These are phyloP conservation scores for Hippoglossus stenolepis DNA, from an alignment of 2,113 vertebrate species.

Conservation along the genomic window DNA sequence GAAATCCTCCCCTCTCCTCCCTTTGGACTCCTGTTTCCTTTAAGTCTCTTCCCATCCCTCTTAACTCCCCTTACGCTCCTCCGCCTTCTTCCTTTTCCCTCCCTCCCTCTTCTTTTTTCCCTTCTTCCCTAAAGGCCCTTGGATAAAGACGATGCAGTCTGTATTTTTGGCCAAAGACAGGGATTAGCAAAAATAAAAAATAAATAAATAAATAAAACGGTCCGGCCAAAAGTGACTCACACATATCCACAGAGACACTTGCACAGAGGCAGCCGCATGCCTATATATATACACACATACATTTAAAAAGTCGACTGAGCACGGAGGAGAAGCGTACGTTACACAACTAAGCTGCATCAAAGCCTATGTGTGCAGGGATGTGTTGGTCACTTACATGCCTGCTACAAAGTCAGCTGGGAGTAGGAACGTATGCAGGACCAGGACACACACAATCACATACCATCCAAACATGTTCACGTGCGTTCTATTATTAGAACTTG, in stretches of 20 bases:
- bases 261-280: neutral
- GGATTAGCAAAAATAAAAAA: slow-evolving; percentile 40
- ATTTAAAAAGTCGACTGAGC: slow-evolving; percentile 3
- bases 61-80: slow-evolving; percentile 15
- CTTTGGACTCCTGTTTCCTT: slow-evolving; percentile 30
- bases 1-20: slow-evolving; percentile 6
- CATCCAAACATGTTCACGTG: slow-evolving; percentile 33
- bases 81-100: neutral
- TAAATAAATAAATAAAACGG: slow-evolving; percentile 20
- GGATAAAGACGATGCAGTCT: slow-evolving; percentile 47
- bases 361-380: neutral
- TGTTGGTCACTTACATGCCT: neutral
- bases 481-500: slow-evolving; percentile 65
- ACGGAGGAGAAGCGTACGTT: neutral
- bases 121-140: slow-evolving; percentile 29
- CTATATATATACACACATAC: slow-evolving; percentile 7
- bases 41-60: slow-evolving; percentile 26
- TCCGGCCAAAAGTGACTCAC: slow-evolving; percentile 26
- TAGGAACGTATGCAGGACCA: neutral
- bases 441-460: slow-evolving; percentile 39
- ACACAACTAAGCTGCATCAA: neutral
- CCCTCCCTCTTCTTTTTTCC: neutral
- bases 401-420: slow-evolving; percentile 9
- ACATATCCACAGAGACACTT: slow-evolving; percentile 7
- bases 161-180: slow-evolving; percentile 51